These are phyloP conservation scores for Dolomedes plantarius DNA, from an alignment of 2,888 invertebrate species.

Conservation along the genomic window DNA sequence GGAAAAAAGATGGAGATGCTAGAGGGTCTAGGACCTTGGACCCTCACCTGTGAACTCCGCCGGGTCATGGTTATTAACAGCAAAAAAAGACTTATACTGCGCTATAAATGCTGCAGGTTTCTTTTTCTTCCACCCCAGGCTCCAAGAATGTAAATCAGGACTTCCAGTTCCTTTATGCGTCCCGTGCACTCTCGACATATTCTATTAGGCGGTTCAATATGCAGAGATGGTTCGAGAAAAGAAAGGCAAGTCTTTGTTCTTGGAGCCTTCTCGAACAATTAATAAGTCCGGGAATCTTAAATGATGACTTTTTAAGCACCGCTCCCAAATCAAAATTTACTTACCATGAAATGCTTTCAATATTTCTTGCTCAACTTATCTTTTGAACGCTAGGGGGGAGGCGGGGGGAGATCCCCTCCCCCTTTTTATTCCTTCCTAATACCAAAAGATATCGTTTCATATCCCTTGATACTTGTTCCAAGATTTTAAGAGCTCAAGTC, in stretches of 20 bases:
- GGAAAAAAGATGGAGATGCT: no score
- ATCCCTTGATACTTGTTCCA: conserved; percentile 52
- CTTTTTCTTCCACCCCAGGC: no score
- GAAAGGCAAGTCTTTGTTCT: not conserved
- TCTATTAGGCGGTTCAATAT: not conserved
- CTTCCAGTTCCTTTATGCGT: not conserved
- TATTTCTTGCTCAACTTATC: conserved; percentile 24
- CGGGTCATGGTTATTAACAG: no score
- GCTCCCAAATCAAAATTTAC: conserved; percentile 39
- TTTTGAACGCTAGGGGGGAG: not conserved
- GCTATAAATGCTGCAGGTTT: no score
- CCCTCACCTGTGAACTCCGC: no score
- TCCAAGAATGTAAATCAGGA: no score
- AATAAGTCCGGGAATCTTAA: not conserved
- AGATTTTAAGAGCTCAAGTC: conserved; percentile 57
- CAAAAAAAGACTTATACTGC: no score
- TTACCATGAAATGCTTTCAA: conserved; percentile 17
- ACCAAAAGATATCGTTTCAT: conserved; percentile 51
- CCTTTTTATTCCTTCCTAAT: conserved; percentile 50
- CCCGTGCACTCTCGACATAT: no score
- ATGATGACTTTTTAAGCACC: not conserved
- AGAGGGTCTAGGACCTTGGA: no score
- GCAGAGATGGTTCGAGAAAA: not conserved
- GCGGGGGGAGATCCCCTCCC: not conserved
- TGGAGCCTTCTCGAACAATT: not conserved